Conservation (phyloP, 2,113 vertebrate genomes). For the Gambusia affinis region DNA sequence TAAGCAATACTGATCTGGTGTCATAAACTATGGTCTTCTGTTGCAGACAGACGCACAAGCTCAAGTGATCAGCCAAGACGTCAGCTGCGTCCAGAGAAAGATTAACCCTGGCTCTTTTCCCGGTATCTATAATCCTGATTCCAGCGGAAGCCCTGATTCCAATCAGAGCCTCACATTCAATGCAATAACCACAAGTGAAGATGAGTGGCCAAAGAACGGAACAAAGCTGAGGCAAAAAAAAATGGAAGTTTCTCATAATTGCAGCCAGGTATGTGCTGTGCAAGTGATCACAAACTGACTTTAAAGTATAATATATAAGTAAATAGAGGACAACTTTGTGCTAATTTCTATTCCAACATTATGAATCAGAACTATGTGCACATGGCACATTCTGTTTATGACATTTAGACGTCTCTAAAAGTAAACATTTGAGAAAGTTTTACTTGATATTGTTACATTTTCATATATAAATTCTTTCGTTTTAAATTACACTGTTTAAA, state of each 20-base stretch:
- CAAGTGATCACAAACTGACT: background rate
- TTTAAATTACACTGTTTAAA: background rate
- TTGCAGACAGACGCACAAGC: slow-evolving; percentile 79
- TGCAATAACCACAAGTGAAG: slow-evolving; percentile 2
- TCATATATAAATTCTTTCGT: background rate
- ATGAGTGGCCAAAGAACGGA: slow-evolving; percentile 10
- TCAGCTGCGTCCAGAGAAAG: slow-evolving; percentile 75
- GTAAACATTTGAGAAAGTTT: background rate
- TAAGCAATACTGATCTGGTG: slow-evolving; percentile 6
- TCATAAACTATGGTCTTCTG: slow-evolving; percentile 5
- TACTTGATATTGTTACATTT: too few species aligned
- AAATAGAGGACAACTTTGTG: background rate
- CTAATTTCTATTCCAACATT: background rate
- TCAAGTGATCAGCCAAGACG: slow-evolving; percentile 71
- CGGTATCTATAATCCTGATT: slow-evolving; percentile 3
- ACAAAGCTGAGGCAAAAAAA: slow-evolving; percentile 4
- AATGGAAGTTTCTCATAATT: background rate
- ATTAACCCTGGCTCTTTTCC: slow-evolving; percentile 44
- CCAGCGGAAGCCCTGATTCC: slow-evolving; percentile 4
- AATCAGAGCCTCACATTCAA: background rate
- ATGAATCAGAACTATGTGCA: background rate
- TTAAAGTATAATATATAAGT: background rate
- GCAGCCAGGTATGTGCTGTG: slow-evolving; percentile 40
- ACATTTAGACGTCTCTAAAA: background rate
- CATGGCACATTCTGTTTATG: background rate